Conservation (phyloP, 2,113 vertebrate species). For the Sciurus niger region DNA sequence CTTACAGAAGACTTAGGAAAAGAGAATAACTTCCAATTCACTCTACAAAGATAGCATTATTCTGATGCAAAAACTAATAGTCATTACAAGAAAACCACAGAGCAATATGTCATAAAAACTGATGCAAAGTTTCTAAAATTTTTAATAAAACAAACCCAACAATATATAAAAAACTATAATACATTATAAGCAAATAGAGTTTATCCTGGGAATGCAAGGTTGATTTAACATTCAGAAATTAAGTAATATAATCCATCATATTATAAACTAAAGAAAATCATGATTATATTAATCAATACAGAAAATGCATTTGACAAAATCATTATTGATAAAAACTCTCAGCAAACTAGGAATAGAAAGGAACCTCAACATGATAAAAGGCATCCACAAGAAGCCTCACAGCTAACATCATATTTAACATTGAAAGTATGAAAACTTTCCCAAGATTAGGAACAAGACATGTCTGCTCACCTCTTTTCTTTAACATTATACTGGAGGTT, state of each 20-base stretch:
- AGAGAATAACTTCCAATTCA: background rate
- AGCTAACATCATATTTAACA: background rate
- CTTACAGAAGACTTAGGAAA: background rate
- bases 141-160: background rate
- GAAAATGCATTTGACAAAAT: slow-evolving; percentile 37
- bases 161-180: background rate
- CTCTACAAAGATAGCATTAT: background rate
- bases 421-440: slow-evolving; percentile 10
- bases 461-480: background rate
- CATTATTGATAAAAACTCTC: background rate
- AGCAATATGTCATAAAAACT: background rate
- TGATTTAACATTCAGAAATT: background rate
- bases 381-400: background rate
- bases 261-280: slow-evolving; percentile 6
- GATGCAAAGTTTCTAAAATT: background rate
- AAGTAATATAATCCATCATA: background rate
- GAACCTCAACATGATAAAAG: slow-evolving; percentile 6
- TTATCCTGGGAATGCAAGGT: background rate
- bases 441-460: background rate
- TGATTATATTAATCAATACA: background rate
- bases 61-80: background rate
- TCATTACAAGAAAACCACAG: background rate
- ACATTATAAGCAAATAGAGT: background rate
- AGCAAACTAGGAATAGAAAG: background rate
- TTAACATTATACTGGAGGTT: background rate